Base-by-base conservation (phyloP, 1,140 invertebrate genomes). In the Chelonus insularis region DNA sequence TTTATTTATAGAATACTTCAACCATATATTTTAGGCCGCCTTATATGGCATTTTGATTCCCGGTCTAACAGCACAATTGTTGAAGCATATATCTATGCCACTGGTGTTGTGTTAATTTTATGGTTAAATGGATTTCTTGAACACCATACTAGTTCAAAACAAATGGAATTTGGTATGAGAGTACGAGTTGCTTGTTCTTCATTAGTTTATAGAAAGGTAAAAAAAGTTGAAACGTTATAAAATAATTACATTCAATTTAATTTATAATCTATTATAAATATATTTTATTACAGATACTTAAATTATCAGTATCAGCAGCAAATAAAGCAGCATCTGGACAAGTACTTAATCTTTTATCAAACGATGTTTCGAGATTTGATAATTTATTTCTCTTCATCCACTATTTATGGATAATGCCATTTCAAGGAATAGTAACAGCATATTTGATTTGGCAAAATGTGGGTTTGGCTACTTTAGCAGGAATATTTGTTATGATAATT, bases 321-420 rank as follows among this genome's bases (percentile, higher is more conserved):
- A 79, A 79, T 16, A 72, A 82, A 62, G 86, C 86, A 1, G 90
- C 92, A 1, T 87, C 87, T 18, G 93, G 93, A 0, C 91, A 94
- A 77, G 89, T 94, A 60, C 87, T 95, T 23, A 95, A 95, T 71
- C 75, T 96, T 2, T 83, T 96, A 71, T 92, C 94, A 11, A 95
- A 94, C 67, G 92, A 94, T 68, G 82, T 88, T 6, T 84, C 83
- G 50, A 81, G 86, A 65, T 84, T 84, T 59, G 83, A 84, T 47
- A 66, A 68, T 29, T 29, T 77, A 0, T 81, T 83, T 39, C 9
- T 76, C 29, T 62, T 73, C 60, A 64, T 89, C 9, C 87, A 89
- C 74, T 88, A 86, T 63, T 71, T 89, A 51, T 90, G 88, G 88
- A 85, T 90, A 34, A 90, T 91, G 75, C 92, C 92, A 0, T 81